Percentiles rank a stretch among this genome's conserved stretches.
phyloP scores from a whole-genome alignment of 2,797 vertebrate species.

The Catamblyrhynchus diadema region DNA sequence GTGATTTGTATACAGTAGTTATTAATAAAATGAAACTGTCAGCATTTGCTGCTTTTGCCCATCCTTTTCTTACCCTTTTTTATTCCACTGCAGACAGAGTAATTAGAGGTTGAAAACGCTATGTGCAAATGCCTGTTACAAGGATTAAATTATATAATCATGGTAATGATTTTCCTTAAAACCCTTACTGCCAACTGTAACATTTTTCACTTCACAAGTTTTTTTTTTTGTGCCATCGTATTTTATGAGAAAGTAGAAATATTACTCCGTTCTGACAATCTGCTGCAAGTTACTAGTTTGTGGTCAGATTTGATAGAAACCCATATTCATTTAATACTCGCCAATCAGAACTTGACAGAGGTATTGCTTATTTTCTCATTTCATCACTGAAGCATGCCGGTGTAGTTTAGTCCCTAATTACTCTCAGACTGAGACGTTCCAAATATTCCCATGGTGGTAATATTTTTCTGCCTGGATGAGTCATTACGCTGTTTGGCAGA shows the following conservation, averaged over 20 bases:
- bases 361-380: slow-evolving; percentile 84
- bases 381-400: slow-evolving; percentile 84
- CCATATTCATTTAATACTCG: slow-evolving; percentile 74
- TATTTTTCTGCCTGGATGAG: slow-evolving; percentile 95
- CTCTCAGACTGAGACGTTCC: slow-evolving; percentile 87
- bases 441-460: slow-evolving; percentile 93
- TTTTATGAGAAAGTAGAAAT: slow-evolving; percentile 64
- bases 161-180: slow-evolving; percentile 73
- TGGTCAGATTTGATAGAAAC: slow-evolving; percentile 72
- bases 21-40: slow-evolving; percentile 75
- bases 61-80: slow-evolving; percentile 42
- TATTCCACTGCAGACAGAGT: slow-evolving; percentile 60
- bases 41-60: slow-evolving; percentile 61
- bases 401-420: slow-evolving; percentile 97
- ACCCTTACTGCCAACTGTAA: slow-evolving; percentile 70
- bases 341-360: slow-evolving; percentile 80
- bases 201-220: slow-evolving; percentile 65
- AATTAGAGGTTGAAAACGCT: slow-evolving; percentile 69
- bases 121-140: slow-evolving; percentile 65
- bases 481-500: slow-evolving; percentile 89
- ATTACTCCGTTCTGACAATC: slow-evolving; percentile 60
- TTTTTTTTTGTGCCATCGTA: slow-evolving; percentile 51
- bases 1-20: slow-evolving; percentile 70
- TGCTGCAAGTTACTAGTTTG: slow-evolving; percentile 70
- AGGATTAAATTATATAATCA: slow-evolving; percentile 73